Evolutionary conservation across 1,140 invertebrate species (phyloP).

Genomic region (Pteromalus puparum): DNA sequence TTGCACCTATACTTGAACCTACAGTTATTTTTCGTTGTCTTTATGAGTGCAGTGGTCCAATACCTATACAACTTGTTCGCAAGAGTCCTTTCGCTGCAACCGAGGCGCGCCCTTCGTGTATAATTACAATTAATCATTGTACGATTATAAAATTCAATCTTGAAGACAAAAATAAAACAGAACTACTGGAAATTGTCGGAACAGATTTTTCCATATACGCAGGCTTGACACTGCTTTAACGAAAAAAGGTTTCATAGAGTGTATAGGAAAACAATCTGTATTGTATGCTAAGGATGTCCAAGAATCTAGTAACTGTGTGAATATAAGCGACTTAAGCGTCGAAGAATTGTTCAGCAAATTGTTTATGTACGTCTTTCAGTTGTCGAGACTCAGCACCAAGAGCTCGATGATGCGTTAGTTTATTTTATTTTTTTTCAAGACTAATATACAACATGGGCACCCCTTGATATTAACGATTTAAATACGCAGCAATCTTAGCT

Average conservation of each 20-base stretch:
- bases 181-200: background rate
- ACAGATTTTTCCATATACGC: constrained; percentile 3
- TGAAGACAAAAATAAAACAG: constrained; percentile 11
- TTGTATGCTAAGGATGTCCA: constrained; percentile 45
- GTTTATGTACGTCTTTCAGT: constrained; percentile 42
- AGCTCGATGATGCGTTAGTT: background rate
- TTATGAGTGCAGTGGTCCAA: background rate
- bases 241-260: constrained; percentile 27
- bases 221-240: background rate
- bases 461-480: background rate
- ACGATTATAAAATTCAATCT: constrained; percentile 28
- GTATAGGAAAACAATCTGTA: constrained; percentile 45
- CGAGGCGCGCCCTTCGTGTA: constrained; percentile 30
- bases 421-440: background rate
- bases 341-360: constrained; percentile 42
- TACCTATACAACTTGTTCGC: background rate
- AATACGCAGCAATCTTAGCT: background rate
- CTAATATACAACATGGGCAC: background rate
- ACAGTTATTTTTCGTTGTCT: background rate
- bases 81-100: constrained; percentile 20
- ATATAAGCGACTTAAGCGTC: constrained; percentile 16
- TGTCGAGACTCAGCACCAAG: constrained; percentile 28
- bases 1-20: background rate
- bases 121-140: constrained; percentile 45
- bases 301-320: constrained; percentile 40